Conservation (phyloP, 2,113 vertebrate species). For the Xiphophorus hellerii region DNA sequence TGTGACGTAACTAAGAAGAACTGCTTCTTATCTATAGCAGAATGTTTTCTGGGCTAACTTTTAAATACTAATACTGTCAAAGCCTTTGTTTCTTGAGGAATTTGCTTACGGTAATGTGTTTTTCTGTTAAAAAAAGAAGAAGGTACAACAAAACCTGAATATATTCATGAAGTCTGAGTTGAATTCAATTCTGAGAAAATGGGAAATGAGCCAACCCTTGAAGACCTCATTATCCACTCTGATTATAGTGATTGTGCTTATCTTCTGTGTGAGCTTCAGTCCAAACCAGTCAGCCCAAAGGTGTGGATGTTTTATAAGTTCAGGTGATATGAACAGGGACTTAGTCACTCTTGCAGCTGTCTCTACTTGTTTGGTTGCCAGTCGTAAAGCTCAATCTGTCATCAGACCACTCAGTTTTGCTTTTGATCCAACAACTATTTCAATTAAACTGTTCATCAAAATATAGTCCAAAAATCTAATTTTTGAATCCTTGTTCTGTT, state of each 20-base stretch:
- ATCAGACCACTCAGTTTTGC: conserved; percentile 21
- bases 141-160: too few relatives aligned
- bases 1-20: too few relatives aligned
- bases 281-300: conserved; percentile 47
- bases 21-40: too few relatives aligned
- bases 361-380: conserved; percentile 36
- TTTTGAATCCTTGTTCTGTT: background rate
- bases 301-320: conserved; percentile 52
- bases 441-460: background rate
- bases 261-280: conserved; percentile 57
- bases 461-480: background rate
- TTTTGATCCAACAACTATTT: conserved; percentile 23
- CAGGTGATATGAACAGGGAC: conserved; percentile 23
- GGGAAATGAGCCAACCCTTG: background rate
- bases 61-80: too few relatives aligned
- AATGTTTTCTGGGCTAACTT: too few relatives aligned
- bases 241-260: conserved; percentile 64
- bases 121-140: too few relatives aligned
- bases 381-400: conserved; percentile 34
- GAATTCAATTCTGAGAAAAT: too few relatives aligned
- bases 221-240: conserved; percentile 46
- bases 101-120: too few relatives aligned
- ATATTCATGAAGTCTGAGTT: too few relatives aligned
- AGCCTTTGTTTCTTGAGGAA: too few relatives aligned
- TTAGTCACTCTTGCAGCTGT: conserved; percentile 39